These are phyloP conservation scores for Hypsibius dujardini DNA, from an alignment of 1,140 invertebrate genomes.

Conservation along the genomic window DNA sequence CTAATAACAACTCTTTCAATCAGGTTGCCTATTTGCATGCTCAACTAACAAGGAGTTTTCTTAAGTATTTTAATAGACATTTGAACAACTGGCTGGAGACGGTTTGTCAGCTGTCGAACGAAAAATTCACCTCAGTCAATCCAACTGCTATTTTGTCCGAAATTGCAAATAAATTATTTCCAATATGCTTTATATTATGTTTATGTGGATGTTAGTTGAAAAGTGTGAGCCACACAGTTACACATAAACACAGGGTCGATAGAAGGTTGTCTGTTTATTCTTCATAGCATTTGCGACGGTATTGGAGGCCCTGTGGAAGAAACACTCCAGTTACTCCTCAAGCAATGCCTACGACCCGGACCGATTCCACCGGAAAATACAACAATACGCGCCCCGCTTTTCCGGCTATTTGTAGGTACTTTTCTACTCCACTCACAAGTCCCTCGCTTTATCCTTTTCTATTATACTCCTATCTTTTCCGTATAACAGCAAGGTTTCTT, in stretches of 20 bases:
- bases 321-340: slow-evolving; percentile 26
- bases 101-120: not conserved
- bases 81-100: not conserved
- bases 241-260: too few relatives aligned
- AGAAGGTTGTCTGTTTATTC: not conserved
- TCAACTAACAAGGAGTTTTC: too few relatives aligned
- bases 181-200: not conserved
- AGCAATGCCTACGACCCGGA: slow-evolving; percentile 49
- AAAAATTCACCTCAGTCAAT: too few relatives aligned
- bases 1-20: not conserved
- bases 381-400: slow-evolving; percentile 67
- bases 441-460: slow-evolving; percentile 17
- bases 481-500: too few relatives aligned
- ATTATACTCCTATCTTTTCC: slow-evolving; percentile 6
- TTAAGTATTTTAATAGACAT: not conserved
- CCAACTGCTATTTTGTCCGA: too few relatives aligned
- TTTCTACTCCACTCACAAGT: slow-evolving; percentile 12
- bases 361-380: slow-evolving; percentile 61
- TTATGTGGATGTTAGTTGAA: not conserved
- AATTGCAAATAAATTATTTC: not conserved
- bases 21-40: too few relatives aligned
- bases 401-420: slow-evolving; percentile 38
- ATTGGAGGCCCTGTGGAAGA: slow-evolving; percentile 65
- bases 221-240: too few relatives aligned
- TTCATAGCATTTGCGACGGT: slow-evolving; percentile 61